Base-by-base conservation (phyloP, 2,888 invertebrate genomes). In the Synergus itoensis region DNA sequence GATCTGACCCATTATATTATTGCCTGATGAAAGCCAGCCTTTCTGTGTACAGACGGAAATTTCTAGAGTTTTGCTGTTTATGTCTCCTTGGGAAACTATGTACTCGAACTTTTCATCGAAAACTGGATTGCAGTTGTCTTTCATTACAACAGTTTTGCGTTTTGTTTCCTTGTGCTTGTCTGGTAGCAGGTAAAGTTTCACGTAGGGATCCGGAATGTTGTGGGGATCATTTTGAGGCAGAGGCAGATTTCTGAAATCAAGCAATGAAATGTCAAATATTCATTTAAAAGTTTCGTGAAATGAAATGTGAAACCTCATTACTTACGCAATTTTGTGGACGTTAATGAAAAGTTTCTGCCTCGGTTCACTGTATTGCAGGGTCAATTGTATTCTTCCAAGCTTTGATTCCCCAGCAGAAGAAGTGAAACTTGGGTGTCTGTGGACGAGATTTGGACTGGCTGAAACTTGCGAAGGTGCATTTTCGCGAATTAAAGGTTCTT, bases 51-150 rank as follows among this genome's bases (percentile, higher is more conserved):
- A 96, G 41, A 98, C 97, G 0, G 97, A 96, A 45, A 98, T 94
- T 92, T 98, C 97, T 80, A 98, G 93, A 79, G 96, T 96, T 18
- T 96, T 94, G 67, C 95, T 95, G 87, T 95, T 94, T 77, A 98
- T 92, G 90, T 98, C 98, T 1, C 95, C 96, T 85, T 96, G 95
- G 1, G 97, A 96, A 84, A 98, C 95, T 67, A 96, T 93, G 93
- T 97, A 98, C 91, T 98, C 98, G 90, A 98, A 98, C 86, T 96
- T 96, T 90, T 98, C 97, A 92, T 99, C 98, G 91, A 96, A 99
- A 41, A 96, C 94, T 0, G 98, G 98, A 94, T 97, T 97, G 89
- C 98, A 97, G 90, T 96, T 97, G 92, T 98, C 98, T 91, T 98
- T 98, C 82, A 96, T 93, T 16, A 96, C 96, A 85, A 94, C 94